phyloP scores from a whole-genome alignment of 2,888 invertebrate genomes.

The Leptinotarsa peninsularis region DNA sequence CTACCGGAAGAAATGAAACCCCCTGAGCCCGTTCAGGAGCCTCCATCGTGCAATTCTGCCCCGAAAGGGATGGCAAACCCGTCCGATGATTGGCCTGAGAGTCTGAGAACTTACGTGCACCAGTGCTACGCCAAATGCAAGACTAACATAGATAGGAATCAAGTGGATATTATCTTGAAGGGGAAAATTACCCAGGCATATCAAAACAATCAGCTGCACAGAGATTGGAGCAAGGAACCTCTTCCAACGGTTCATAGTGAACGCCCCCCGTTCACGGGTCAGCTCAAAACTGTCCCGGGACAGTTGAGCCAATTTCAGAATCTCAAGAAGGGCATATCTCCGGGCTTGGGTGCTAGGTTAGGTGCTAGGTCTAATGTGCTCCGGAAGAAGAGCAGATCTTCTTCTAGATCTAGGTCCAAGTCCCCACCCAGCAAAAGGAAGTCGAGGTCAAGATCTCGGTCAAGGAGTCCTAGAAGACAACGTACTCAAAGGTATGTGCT shows the following conservation, averaged over 20 bases:
- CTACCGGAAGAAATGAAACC: conserved; percentile 62
- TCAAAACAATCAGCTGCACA: conserved; percentile 87
- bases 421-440: conserved; percentile 52
- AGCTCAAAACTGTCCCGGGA: conserved; percentile 66
- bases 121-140: conserved; percentile 92
- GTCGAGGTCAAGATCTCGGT: conserved; percentile 47
- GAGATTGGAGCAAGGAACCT: conserved; percentile 95
- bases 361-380: conserved; percentile 68
- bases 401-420: conserved; percentile 63
- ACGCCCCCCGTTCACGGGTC: conserved; percentile 66
- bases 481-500: conserved; percentile 60
- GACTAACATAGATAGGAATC: conserved; percentile 90
- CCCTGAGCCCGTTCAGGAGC: conserved; percentile 62
- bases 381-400: conserved; percentile 64
- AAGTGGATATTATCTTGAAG: conserved; percentile 93
- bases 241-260: conserved; percentile 89
- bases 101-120: conserved; percentile 87
- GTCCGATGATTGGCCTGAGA: conserved; percentile 82
- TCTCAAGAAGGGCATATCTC: conserved; percentile 56
- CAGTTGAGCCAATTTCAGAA: conserved; percentile 73
- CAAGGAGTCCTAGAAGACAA: conserved; percentile 58
- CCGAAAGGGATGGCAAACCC: conserved; percentile 65
- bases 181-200: conserved; percentile 93
- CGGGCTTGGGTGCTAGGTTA: conserved; percentile 66
- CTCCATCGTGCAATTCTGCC: conserved; percentile 33